Conservation (phyloP, 2,888 invertebrate genomes). For the Xanthorhoe spadicearia region DNA sequence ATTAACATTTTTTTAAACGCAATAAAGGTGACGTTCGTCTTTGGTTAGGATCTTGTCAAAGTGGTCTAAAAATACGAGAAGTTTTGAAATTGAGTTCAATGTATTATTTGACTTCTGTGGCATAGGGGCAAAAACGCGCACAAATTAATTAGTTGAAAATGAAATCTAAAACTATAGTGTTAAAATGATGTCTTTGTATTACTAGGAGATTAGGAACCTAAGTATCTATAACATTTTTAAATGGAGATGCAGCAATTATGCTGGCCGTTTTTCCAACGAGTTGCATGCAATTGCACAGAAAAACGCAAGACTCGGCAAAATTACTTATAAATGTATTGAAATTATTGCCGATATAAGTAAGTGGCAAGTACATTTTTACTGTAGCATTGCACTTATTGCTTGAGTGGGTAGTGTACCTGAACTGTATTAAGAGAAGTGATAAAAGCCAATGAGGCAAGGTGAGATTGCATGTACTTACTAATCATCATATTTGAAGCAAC, state of each 20-base stretch:
- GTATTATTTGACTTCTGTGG: no score
- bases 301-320: neutral
- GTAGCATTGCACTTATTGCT: neutral
- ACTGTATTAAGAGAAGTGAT: neutral
- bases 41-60: no score
- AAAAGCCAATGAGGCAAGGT: slow-evolving; percentile 12
- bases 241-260: neutral
- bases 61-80: no score
- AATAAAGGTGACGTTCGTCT: no score
- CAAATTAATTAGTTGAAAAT: no score
- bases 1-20: no score
- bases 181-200: no score
- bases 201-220: no score
- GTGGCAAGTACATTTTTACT: neutral
- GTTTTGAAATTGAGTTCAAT: no score
- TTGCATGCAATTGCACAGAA: neutral
- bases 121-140: no score
- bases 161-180: no score
- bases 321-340: neutral
- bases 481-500: slow-evolving; percentile 2
- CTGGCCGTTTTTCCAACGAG: neutral
- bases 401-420: slow-evolving; percentile 5
- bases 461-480: slow-evolving; percentile 12
- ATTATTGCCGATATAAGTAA: neutral
- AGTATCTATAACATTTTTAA: neutral